Evolutionary conservation across 2,113 vertebrate genomes (phyloP).

Genomic region (Cyprinodon tularosa): DNA sequence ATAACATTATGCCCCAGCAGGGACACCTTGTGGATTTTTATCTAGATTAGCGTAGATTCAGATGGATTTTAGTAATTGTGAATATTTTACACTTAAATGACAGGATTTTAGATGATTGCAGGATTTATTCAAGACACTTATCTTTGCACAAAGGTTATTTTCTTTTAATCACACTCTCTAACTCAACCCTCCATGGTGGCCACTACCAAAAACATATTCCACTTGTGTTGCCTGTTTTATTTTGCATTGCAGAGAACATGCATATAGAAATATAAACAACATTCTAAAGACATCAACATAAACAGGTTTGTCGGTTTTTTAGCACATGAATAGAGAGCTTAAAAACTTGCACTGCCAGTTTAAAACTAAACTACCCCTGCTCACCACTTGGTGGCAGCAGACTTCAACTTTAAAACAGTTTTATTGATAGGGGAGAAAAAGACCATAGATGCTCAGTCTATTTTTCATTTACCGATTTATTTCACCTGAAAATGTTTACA

Average conservation of each 20-base stretch:
- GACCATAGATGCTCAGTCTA: neutral
- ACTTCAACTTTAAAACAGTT: conserved; percentile 8
- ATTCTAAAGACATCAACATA: neutral
- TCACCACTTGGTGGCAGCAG: conserved; percentile 66
- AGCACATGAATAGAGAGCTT: neutral
- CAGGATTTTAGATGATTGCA: neutral
- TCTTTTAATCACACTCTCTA: neutral
- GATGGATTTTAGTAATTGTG: neutral
- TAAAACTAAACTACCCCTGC: neutral
- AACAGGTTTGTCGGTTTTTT: neutral
- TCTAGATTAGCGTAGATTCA: neutral
- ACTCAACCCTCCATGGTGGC: neutral
- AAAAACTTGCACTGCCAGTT: neutral
- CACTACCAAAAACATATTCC: neutral
- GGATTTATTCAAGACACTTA: neutral
- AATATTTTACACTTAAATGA: neutral
- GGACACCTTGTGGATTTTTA: neutral
- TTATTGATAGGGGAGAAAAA: neutral
- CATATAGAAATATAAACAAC: neutral
- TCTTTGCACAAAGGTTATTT: neutral
- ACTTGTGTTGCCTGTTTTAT: neutral
- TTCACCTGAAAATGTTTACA: conserved; percentile 24
- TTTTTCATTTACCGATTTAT: neutral
- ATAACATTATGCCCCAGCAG: neutral
- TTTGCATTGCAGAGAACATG: too few species aligned